phyloP scores from a whole-genome alignment of 2,888 invertebrate genomes.

The Luperina nickerlii region DNA sequence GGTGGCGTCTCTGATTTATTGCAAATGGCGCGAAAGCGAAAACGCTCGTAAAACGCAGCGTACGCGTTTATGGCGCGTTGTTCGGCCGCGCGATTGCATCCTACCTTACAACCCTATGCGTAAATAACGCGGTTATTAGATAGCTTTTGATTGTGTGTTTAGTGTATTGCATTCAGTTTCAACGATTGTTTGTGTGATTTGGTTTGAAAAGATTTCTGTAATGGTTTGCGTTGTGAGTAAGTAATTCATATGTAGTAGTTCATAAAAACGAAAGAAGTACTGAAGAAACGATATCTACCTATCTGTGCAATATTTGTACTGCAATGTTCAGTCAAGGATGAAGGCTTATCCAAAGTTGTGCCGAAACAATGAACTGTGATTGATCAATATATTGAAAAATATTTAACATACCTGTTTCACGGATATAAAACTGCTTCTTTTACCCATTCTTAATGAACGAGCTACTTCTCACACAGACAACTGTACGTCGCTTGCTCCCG shows the following conservation, averaged over 20 bases:
- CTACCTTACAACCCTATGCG: conserved; percentile 77
- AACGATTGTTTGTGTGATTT: conserved; percentile 48
- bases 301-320: neutral
- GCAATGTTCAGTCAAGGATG: neutral
- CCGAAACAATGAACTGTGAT: neutral
- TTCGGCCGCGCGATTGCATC: conserved; percentile 83
- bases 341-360: neutral
- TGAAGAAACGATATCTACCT: neutral
- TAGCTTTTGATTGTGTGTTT: conserved; percentile 75
- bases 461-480: too few relatives aligned
- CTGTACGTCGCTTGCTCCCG: too few relatives aligned
- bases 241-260: neutral
- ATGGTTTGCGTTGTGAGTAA: neutral
- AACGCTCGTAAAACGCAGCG: conserved; percentile 87
- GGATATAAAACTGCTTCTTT: neutral
- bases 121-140: conserved; percentile 77
- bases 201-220: neutral
- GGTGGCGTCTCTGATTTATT: conserved; percentile 87
- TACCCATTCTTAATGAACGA: neutral
- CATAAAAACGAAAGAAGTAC: neutral
- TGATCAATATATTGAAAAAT: neutral
- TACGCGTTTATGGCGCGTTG: conserved; percentile 85
- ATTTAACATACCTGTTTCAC: neutral
- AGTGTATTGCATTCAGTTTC: conserved; percentile 46
- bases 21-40: conserved; percentile 90